Evolutionary conservation across 2,888 invertebrate species (phyloP).

Genomic region (Nomada fucata): DNA sequence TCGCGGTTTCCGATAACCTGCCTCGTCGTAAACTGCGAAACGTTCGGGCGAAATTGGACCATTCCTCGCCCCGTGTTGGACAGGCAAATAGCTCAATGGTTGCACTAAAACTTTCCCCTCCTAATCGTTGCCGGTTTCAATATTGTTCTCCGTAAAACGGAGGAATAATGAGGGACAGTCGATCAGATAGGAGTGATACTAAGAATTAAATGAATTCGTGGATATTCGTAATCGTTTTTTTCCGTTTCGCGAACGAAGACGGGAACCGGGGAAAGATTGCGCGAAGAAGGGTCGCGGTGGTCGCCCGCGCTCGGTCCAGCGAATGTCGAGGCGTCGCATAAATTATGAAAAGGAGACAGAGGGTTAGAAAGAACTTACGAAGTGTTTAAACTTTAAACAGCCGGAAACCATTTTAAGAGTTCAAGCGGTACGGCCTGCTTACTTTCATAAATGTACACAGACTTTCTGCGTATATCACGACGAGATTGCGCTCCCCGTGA

Average conservation of each 20-base stretch:
- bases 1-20: conserved; percentile 27
- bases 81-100: not conserved
- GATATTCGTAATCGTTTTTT: not conserved
- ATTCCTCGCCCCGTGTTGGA: not conserved
- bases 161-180: not conserved
- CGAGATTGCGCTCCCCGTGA: conserved; percentile 51
- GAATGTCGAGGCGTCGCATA: conserved; percentile 65
- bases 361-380: conserved; percentile 70
- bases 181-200: not conserved
- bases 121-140: not conserved
- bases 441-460: conserved; percentile 57
- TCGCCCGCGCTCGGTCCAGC: conserved; percentile 13
- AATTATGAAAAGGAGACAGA: conserved; percentile 71
- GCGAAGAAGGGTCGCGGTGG: conserved; percentile 32
- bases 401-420: conserved; percentile 74
- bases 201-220: conserved; percentile 9
- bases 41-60: conserved; percentile 7
- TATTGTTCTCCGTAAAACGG: not conserved
- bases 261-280: conserved; percentile 33
- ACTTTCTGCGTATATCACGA: conserved; percentile 62
- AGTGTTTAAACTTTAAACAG: conserved; percentile 74
- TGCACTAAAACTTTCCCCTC: not conserved
- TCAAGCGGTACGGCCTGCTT: conserved; percentile 59
- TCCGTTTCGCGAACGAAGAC: not conserved
- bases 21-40: not conserved